Base-by-base conservation (phyloP, 2,797 vertebrate species). In the Hybognathus amarus region DNA sequence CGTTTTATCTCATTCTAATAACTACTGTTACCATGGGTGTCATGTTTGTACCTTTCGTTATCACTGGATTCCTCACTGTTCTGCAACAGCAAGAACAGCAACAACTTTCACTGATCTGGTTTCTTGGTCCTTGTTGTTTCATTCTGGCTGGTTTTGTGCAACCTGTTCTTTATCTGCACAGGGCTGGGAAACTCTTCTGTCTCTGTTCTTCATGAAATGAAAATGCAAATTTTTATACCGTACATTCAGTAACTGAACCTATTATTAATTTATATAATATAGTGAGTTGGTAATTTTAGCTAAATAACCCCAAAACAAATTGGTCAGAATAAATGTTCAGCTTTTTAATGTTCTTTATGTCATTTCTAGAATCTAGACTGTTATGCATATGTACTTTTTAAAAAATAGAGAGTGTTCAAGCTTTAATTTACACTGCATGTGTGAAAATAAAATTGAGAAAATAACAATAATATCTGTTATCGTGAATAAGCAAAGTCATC, bases 111-210 rank as follows among this genome's bases (percentile, higher is more conserved):
- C 4, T 47, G 42, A 13, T 52, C 5, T 70, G 67, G 67, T 7
- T 20, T 17, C 10, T 68, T 1, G 56, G 66, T 69, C 10, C 27
- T 9, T 10, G 6, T 54, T 80, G 47, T 56, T 80, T 80, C 56
- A 40, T 80, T 52, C 17, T 80, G 3, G 10, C 45, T 50, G 27
- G 71, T 30, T 74, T 54, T 36, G 71, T 54, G 47, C 71, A 54
- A 22, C 71, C 71, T 54, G 24, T 22, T 50, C 71, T 36, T 54
- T 54, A 74, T 74, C 71, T 74, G 17, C 71, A 54, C 24, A 24
- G 71, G 24, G 24, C 27, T 54, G 71, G 45, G 9, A 54, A 36
- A 54, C 47, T 74, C 10, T 74, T 22, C 70, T 52, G 24, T 6
- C 5, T 52, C 22, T 15, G 38, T 69, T 69, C 40, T 27, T 70